These are phyloP conservation scores for Aythya baeri DNA, from an alignment of 2,113 vertebrate species.

Conservation along the genomic window DNA sequence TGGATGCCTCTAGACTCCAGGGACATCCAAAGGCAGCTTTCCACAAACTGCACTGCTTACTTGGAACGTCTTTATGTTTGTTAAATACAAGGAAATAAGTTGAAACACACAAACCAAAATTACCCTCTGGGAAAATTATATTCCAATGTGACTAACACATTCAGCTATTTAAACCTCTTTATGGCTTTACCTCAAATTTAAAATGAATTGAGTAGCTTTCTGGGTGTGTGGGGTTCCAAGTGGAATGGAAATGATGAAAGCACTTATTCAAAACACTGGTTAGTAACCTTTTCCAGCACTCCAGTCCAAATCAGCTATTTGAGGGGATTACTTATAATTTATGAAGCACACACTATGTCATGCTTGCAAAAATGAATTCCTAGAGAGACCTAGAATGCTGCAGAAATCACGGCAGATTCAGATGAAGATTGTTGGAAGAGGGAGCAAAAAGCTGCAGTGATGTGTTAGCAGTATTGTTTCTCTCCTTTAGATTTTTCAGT, in stretches of 20 bases:
- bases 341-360: not conserved
- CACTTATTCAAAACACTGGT: not conserved
- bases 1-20: not conserved
- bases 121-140: not conserved
- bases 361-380: not conserved
- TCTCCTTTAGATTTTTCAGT: not conserved
- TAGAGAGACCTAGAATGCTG: not conserved
- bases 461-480: not conserved
- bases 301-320: slow-evolving; percentile 11
- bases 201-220: slow-evolving; percentile 1
- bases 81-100: slow-evolving; percentile 13
- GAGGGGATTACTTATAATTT: slow-evolving; percentile 7
- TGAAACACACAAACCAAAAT: slow-evolving; percentile 11
- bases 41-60: not conserved
- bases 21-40: not conserved
- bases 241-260: slow-evolving; percentile 8
- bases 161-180: not conserved
- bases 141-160: not conserved
- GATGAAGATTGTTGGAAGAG: not conserved
- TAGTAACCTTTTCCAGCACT: slow-evolving; percentile 42
- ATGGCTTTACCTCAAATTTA: not conserved
- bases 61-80: not conserved
- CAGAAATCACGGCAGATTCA: not conserved
- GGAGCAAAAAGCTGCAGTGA: not conserved
- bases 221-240: not conserved